A percentile compares a stretch with the other conserved stretches of the same genome.
These are phyloP conservation scores for Cylindroiulus punctatus DNA, from an alignment of 2,888 invertebrate genomes.

Conservation along the genomic window DNA sequence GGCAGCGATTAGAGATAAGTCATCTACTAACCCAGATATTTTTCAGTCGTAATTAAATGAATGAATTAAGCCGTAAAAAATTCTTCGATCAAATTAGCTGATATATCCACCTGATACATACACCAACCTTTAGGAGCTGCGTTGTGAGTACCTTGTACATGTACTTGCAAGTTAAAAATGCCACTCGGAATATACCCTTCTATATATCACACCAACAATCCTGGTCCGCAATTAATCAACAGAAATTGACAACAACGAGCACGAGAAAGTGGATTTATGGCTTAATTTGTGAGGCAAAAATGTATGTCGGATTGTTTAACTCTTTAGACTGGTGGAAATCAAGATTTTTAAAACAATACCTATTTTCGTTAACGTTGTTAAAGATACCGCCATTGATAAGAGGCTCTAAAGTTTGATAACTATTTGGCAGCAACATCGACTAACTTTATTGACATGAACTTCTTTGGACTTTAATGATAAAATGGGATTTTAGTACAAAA, in stretches of 20 bases:
- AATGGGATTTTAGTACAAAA: background rate
- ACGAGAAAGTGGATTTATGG: slow-evolving; percentile 28
- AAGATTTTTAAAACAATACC: slow-evolving; percentile 36
- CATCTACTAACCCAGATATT: slow-evolving; percentile 2
- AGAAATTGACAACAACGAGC: background rate
- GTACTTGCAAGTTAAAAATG: background rate
- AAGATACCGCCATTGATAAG: slow-evolving; percentile 28
- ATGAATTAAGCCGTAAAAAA: slow-evolving; percentile 8
- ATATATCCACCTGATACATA: background rate
- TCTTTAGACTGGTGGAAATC: background rate
- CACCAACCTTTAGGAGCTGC: too few relatives aligned
- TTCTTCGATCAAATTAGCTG: background rate
- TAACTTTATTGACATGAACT: background rate
- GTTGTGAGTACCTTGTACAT: too few relatives aligned
- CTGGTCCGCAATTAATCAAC: slow-evolving; percentile 16
- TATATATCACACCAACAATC: background rate
- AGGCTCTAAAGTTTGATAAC: background rate
- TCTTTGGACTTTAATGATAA: background rate
- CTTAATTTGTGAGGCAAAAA: background rate
- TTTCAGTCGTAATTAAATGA: background rate
- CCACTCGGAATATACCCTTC: background rate
- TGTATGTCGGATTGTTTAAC: slow-evolving; percentile 3
- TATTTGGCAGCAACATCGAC: background rate
- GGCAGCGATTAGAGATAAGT: slow-evolving; percentile 14
- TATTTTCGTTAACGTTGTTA: background rate